A percentile compares a stretch with the other conserved stretches of the same genome.
Evolutionary conservation across 2,113 vertebrate genomes (phyloP).

Genomic region (Ctenodactylus gundi): DNA sequence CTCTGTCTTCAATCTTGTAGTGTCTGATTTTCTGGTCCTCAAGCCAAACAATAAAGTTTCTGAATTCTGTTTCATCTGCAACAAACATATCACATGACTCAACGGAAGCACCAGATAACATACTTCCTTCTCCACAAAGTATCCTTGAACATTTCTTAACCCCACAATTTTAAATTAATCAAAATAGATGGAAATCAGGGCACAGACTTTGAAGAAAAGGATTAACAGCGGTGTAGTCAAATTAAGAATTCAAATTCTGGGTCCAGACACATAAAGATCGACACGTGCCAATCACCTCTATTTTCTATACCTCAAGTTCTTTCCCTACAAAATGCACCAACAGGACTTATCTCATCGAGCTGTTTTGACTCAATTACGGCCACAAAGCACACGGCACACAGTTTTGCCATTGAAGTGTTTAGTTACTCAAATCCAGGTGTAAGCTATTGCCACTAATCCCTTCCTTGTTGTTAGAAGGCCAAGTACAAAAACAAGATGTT

Average conservation of each 20-base stretch:
- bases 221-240: not conserved
- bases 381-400: not conserved
- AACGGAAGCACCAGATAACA: not conserved
- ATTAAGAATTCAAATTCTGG: conserved; percentile 43
- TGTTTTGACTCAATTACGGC: no score
- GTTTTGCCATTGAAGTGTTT: not conserved
- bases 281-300: not conserved
- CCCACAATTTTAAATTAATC: not conserved
- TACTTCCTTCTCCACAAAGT: not conserved
- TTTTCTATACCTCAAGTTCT: not conserved
- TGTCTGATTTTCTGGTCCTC: conserved; percentile 99
- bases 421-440: not conserved
- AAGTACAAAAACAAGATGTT: not conserved
- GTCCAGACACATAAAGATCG: not conserved
- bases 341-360: not conserved
- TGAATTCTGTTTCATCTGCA: conserved; percentile 96
- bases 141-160: not conserved
- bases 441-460: not conserved
- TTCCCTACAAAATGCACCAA: conserved; percentile 12
- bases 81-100: not conserved
- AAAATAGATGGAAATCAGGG: not conserved
- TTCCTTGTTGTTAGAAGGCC: not conserved
- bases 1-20: conserved; percentile 98
- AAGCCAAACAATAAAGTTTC: conserved; percentile 98
- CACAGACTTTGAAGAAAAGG: not conserved